Evolutionary conservation across 2,888 invertebrate genomes (phyloP).

Genomic region (Drosophila melanosoma): DNA sequence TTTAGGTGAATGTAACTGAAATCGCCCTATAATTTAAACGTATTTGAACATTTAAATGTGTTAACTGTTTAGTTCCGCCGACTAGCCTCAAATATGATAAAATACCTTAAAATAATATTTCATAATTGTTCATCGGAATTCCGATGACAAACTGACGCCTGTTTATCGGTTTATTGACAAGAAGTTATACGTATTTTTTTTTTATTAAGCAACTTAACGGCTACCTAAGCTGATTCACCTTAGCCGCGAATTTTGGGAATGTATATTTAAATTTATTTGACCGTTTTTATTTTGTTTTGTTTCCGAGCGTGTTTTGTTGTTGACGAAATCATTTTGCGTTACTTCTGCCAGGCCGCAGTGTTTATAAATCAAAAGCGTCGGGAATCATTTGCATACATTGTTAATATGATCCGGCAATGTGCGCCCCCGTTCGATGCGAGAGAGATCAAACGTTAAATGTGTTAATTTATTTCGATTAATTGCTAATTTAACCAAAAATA

Average conservation of each 20-base stretch:
- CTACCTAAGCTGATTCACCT: conserved; percentile 12
- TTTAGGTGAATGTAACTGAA: background rate
- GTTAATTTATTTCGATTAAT: conserved; percentile 69
- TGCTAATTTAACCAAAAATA: conserved; percentile 62
- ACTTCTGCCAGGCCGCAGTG: conserved; percentile 17
- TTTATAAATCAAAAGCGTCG: conserved; percentile 46
- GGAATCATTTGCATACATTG: conserved; percentile 62
- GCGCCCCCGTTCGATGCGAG: conserved; percentile 1
- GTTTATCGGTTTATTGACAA: conserved; percentile 31
- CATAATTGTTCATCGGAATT: conserved; percentile 4
- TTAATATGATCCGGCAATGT: conserved; percentile 32
- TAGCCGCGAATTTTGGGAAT: conserved; percentile 10
- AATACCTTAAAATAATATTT: background rate
- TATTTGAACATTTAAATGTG: background rate
- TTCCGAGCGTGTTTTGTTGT: conserved; percentile 40
- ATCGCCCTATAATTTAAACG: background rate
- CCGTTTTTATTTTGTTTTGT: conserved; percentile 18
- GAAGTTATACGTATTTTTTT: conserved; percentile 17
- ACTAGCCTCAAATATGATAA: background rate
- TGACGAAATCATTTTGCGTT: conserved; percentile 48
- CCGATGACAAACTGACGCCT: background rate
- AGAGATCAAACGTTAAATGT: conserved; percentile 49
- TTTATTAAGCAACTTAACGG: conserved; percentile 31
- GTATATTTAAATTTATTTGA: conserved; percentile 29
- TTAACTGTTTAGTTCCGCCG: background rate